Conservation (phyloP, 2,888 invertebrate genomes). For the Idaea aversata region DNA sequence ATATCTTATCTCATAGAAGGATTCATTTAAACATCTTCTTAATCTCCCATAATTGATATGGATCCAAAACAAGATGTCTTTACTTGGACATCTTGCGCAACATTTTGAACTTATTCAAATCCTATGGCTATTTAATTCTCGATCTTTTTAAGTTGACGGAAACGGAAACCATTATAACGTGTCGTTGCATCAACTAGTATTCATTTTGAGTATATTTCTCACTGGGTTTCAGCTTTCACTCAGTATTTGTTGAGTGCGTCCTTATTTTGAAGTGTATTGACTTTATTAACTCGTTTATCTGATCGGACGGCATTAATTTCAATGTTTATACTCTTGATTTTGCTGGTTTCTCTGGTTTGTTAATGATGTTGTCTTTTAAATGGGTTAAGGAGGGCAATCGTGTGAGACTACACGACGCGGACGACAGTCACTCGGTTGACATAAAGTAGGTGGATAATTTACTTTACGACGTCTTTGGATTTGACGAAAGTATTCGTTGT, state of each 20-base stretch:
- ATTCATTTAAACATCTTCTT: background rate
- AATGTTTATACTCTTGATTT: conserved; percentile 33
- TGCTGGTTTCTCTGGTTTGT: conserved; percentile 21
- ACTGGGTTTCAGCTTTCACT: conserved; percentile 38
- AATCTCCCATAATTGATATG: background rate
- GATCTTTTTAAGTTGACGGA: conserved; percentile 18
- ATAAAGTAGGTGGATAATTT: background rate
- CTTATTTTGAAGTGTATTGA: conserved; percentile 34
- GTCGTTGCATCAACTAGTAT: conserved; percentile 21
- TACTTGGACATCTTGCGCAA: conserved; percentile 39
- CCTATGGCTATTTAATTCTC: background rate
- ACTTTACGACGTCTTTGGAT: conserved; percentile 9
- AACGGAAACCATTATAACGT: conserved; percentile 30
- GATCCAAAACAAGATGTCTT: conserved; percentile 45
- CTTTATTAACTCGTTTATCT: conserved; percentile 20
- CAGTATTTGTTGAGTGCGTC: conserved; percentile 38
- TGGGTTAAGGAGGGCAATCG: background rate
- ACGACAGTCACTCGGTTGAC: background rate
- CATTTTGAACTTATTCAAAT: background rate
- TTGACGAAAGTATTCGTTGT: conserved; percentile 17
- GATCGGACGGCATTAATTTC: conserved; percentile 32
- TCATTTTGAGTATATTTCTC: conserved; percentile 19
- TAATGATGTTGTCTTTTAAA: conserved; percentile 8
- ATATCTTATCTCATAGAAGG: background rate
- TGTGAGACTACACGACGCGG: too few relatives aligned